Conservation (phyloP, 2,113 vertebrate genomes). For the Tyrannus savana region DNA sequence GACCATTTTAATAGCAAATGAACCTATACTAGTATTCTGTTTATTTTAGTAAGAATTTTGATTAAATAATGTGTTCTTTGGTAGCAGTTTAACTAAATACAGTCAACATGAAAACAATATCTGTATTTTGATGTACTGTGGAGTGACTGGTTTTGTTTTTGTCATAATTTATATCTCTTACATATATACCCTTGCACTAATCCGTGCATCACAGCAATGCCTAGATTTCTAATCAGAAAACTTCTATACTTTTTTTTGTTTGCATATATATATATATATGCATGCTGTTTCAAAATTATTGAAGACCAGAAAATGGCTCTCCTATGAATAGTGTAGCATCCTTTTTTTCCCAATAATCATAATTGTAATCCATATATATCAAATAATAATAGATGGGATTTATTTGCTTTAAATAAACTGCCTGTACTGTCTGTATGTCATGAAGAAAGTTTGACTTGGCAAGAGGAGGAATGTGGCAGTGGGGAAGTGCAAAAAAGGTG, state of each 20-base stretch:
- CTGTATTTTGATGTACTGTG: not conserved
- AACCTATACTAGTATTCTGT: not conserved
- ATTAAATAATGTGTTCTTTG: not conserved
- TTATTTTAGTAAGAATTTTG: not conserved
- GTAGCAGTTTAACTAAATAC: not conserved
- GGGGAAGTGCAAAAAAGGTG: not conserved
- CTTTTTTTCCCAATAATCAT: not conserved
- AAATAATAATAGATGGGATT: not conserved
- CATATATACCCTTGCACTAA: not conserved
- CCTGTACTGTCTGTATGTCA: not conserved
- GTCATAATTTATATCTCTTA: not conserved
- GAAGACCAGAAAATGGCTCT: not conserved
- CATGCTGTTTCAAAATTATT: not conserved
- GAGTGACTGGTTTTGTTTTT: not conserved
- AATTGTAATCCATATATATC: not conserved
- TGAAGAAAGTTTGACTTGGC: not conserved
- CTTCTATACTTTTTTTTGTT: not conserved
- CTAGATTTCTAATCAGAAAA: not conserved
- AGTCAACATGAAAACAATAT: not conserved
- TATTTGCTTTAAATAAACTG: not conserved
- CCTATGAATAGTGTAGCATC: not conserved
- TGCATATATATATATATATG: rapidly evolving
- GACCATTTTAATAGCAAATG: not conserved
- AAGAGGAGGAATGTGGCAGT: not conserved
- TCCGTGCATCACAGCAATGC: not conserved